Percentiles rank a stretch among this genome's conserved stretches.
phyloP scores from a whole-genome alignment of 2,113 vertebrate species.

The Crypturellus undulatus region DNA sequence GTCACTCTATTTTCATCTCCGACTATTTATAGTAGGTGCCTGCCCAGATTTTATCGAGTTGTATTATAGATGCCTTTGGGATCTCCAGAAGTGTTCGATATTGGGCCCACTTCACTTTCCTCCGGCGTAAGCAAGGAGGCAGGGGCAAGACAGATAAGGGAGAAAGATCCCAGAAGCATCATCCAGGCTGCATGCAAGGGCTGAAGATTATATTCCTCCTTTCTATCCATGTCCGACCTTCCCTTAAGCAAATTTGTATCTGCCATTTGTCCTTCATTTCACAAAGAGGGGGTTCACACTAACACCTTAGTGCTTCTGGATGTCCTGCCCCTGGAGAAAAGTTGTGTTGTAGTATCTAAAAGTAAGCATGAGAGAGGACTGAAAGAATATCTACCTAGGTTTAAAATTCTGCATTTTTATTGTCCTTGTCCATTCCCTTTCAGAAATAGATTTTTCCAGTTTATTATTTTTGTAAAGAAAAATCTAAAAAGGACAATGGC shows the following conservation, averaged over 20 bases:
- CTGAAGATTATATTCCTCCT: neutral
- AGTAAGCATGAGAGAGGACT: neutral
- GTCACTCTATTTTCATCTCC: neutral
- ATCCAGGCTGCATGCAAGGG: accelerated
- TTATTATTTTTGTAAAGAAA: slow-evolving; percentile 10
- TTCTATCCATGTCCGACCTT: neutral
- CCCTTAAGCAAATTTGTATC: neutral
- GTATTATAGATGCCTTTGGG: accelerated
- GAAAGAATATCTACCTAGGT: neutral
- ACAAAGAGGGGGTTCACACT: neutral
- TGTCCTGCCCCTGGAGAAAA: neutral
- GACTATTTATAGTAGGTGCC: neutral
- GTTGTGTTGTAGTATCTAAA: neutral
- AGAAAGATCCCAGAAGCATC: neutral
- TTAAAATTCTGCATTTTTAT: neutral
- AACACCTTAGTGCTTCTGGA: neutral
- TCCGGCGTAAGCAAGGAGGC: neutral
- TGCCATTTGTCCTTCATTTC: neutral
- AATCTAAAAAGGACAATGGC: neutral
- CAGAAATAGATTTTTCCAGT: neutral
- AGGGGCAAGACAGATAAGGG: neutral
- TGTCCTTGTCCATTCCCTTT: neutral
- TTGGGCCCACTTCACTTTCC: neutral
- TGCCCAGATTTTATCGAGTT: neutral
- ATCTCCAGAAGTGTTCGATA: neutral